Evolutionary conservation across 2,113 vertebrate species (phyloP).

Genomic region (Labeo rohita): DNA sequence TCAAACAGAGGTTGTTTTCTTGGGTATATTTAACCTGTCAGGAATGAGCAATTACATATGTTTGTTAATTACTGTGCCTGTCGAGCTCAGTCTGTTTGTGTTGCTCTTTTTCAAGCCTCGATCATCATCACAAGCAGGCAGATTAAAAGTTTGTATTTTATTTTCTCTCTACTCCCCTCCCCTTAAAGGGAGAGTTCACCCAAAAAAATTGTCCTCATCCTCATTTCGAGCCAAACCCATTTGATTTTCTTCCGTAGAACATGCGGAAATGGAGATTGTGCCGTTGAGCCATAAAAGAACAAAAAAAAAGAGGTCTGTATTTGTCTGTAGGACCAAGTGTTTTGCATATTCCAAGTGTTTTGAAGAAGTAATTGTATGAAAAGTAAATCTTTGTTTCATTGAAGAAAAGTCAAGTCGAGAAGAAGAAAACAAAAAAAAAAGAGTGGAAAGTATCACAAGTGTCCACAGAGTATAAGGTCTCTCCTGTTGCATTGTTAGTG

Average conservation of each 20-base stretch:
- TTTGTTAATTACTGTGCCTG: conserved; percentile 82
- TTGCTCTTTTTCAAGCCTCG: conserved; percentile 71
- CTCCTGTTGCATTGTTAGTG: conserved; percentile 70
- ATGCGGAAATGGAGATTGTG: background rate
- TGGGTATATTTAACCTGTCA: conserved; percentile 78
- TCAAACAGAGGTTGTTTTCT: conserved; percentile 76
- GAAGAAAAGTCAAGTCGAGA: no score
- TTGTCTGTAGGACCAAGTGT: background rate
- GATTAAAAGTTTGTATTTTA: conserved; percentile 75
- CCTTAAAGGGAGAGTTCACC: conserved; percentile 13
- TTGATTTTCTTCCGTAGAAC: background rate
- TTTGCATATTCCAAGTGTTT: background rate
- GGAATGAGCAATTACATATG: conserved; percentile 81
- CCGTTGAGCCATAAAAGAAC: background rate
- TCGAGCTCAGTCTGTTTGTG: conserved; percentile 79
- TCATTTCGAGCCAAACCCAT: background rate
- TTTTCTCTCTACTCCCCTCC: conserved; percentile 35
- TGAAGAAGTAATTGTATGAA: background rate
- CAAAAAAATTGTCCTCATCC: background rate
- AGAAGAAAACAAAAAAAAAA: background rate
- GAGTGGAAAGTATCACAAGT: background rate
- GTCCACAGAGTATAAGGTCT: conserved; percentile 45
- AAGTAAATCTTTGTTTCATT: background rate
- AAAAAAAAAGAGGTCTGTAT: background rate
- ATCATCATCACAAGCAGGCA: conserved; percentile 72